Evolutionary conservation across 2,113 vertebrate species (phyloP), one percentile per base, ranked within the genome.

Genomic region (Cynocephalus volans): DNA sequence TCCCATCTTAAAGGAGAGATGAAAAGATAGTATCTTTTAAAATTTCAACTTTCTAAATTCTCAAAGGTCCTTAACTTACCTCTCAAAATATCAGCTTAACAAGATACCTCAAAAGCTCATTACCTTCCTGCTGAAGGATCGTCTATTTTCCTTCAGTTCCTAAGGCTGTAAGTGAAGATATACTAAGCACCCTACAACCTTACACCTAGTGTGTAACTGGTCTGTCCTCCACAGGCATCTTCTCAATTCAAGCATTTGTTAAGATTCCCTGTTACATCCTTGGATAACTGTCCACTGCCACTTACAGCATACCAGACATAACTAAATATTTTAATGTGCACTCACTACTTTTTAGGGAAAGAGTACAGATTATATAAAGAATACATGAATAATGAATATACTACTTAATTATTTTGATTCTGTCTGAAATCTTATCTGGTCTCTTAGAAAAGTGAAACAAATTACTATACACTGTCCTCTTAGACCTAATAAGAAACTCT

Each of bases 361-460:
- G 48, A 72, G 31, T 62, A 76, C 0, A 79, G 31, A 50, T 87
- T 86, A 67, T 18, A n/a, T 73, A 41, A 85, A 81, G n/a, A 88
- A 92, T 64, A 24, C 1, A 80, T 76, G n/a, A 84, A 90, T 90
- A 85, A 77, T 72, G 41, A 89, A 52, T 54, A 64, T 7, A 56
- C 36, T 62, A 86, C 19, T 86, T 89, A 89, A 79, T 72, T 88
- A 60, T 15, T 41, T 87, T 69, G 54, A 79, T 88, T 93, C 77
- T 72, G 6, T 19, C 14, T 83, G 23, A 79, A 94, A 84, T 96
- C n/a, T 75, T 94, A 52, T 79, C 31, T 33, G 14, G 21, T 79
- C 31, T 88, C 41, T 64, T 73, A 93, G 73, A 87, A 83, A 83
- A 75, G 69, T 72, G 48, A 21, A 73, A 69, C 11, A 88, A 52